Evolutionary conservation across 2,113 vertebrate genomes (phyloP).

Genomic region (Talpa occidentalis): DNA sequence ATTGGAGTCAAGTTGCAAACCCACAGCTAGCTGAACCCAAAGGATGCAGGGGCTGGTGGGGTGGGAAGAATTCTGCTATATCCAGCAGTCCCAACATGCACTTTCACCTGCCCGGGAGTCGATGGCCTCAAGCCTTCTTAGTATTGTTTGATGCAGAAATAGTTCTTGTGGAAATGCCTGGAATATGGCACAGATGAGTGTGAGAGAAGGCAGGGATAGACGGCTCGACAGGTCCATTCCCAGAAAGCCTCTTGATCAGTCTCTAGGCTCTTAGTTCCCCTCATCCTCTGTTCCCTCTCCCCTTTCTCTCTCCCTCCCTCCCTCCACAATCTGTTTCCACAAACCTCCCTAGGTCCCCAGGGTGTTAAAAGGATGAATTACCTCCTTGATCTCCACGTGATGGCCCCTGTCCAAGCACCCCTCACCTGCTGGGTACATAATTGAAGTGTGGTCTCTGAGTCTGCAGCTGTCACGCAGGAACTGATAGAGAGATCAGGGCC

Average conservation of each 20-base stretch:
- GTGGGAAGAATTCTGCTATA: neutral
- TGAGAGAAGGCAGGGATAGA: neutral
- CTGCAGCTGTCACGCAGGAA: conserved; percentile 52
- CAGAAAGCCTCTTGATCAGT: neutral
- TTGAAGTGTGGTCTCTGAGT: conserved; percentile 65
- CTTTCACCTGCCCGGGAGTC: neutral
- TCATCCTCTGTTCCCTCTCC: too few relatives aligned
- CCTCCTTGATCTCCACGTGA: conserved; percentile 46
- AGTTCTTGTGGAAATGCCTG: neutral
- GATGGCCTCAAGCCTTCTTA: neutral
- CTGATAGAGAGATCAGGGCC: neutral
- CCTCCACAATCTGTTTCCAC: neutral
- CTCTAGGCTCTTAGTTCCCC: neutral
- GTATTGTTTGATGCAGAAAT: neutral
- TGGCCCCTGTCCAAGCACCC: conserved; percentile 42
- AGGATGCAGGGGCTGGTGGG: neutral
- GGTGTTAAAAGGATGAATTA: conserved; percentile 61
- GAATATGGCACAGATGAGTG: neutral
- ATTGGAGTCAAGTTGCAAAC: neutral
- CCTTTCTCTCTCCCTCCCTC: too few relatives aligned
- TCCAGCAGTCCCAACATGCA: fast-evolving
- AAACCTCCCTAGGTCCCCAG: neutral
- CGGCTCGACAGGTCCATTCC: neutral
- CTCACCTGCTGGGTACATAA: conserved; percentile 73
- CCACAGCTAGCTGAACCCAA: neutral